Base-by-base conservation (phyloP, 2,888 invertebrate species). In the Pristionchus maxplancki region DNA sequence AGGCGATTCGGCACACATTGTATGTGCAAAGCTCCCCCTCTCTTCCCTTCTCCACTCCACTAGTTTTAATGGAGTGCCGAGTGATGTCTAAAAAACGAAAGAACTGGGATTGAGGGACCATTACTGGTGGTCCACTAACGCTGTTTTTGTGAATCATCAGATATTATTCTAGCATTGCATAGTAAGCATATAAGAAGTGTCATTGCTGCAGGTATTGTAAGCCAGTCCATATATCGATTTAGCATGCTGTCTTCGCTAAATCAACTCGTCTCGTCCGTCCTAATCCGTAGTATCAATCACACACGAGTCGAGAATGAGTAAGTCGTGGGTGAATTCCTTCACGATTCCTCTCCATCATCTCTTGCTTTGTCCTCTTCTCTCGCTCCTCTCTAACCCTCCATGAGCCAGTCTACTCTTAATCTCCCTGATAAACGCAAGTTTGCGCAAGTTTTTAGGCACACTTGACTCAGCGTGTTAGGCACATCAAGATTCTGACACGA, bases 41-140 rank as follows among this genome's bases (percentile, higher is more conserved):
- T 31, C 34, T 9, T 53, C 34, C 37, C 34, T 53, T 50, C 44
- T 78, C 48, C 28, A n/a, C 15, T 48, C n/a, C 78, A 78, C 78
- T 78, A 78, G 78, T 78, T 78, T 78, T 78, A 78, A 78, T 78
- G 78, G 78, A 78, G 78, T 78, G 78, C 78, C 78, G 78, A 48
- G 78, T 48, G 78, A n/a, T 78, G 78, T n/a, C 28, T 13, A 48
- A 78, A n/a, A 78, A 44, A 78, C 58, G 44, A 78, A 78, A 31
- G 78, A 28, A 48, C n/a, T 24, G 20, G 13, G 44, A 78, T 40
- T 78, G 78, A 78, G 78, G 78, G 78, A 78, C 78, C 78, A 48
- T 24, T 44, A 78, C 11, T 13, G 24, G 78, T 34, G 37, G 13
- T 34, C 6, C 20, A 58, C 58, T 58, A 58, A 17, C 53, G 53